These are phyloP conservation scores for Atrichornis clamosus DNA, from an alignment of 2,113 vertebrate species.

Conservation along the genomic window DNA sequence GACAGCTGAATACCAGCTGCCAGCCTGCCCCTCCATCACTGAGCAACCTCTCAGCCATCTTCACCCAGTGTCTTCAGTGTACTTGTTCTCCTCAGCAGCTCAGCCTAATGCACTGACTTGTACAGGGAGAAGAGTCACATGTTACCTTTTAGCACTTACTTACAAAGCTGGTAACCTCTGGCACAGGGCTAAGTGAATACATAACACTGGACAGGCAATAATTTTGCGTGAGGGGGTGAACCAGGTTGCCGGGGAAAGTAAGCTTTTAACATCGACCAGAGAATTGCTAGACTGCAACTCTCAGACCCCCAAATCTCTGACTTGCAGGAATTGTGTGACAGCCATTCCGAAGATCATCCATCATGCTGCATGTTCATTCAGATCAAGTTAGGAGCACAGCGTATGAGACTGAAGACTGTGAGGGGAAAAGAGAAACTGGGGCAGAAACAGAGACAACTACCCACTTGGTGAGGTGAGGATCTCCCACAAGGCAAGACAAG, in stretches of 20 bases:
- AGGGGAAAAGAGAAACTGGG: not conserved
- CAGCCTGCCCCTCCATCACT: not conserved
- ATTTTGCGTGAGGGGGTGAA: not conserved
- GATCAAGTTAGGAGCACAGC: not conserved
- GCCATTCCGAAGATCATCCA: not conserved
- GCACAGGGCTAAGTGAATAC: not conserved
- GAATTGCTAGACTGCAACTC: not conserved
- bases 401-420: not conserved
- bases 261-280: not conserved
- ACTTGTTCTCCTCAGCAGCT: not conserved
- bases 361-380: not conserved
- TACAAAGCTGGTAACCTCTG: not conserved
- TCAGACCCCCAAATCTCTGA: not conserved
- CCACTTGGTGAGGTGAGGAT: not conserved
- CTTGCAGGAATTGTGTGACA: not conserved
- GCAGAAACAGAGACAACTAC: not conserved
- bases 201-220: not conserved
- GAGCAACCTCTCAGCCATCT: not conserved
- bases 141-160: not conserved
- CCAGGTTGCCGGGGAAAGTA: not conserved
- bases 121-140: not conserved
- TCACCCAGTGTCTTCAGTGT: not conserved
- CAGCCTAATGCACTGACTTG: not conserved
- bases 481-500: not conserved
- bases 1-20: conserved; percentile 17